phyloP scores from a whole-genome alignment of 1,140 invertebrate species.

The Gonioctena quinquepunctata region DNA sequence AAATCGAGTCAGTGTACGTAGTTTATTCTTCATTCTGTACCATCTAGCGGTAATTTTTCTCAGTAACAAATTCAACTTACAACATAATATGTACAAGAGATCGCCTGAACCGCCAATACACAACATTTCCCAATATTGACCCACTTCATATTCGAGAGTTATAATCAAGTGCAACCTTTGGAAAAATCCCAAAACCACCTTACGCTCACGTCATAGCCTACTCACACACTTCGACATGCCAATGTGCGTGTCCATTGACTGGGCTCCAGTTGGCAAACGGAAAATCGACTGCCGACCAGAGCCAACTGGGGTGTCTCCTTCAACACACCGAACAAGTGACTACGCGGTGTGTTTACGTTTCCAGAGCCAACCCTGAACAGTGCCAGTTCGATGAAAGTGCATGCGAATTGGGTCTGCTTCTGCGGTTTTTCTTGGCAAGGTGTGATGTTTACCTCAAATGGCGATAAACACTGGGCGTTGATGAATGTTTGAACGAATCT shows the following conservation, averaged over 20 bases:
- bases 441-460: background rate
- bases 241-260: conserved; percentile 25
- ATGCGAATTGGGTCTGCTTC: background rate
- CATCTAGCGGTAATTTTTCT: too few relatives aligned
- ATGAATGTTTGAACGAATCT: too few relatives aligned
- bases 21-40: too few relatives aligned
- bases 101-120: background rate
- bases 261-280: conserved; percentile 23
- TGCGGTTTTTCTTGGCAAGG: too few relatives aligned
- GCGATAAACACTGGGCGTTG: too few relatives aligned
- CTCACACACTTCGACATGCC: background rate
- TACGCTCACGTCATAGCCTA: background rate
- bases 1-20: too few relatives aligned
- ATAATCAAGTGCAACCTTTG: conserved; percentile 6
- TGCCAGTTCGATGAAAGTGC: conserved; percentile 13
- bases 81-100: too few relatives aligned
- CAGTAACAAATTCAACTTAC: too few relatives aligned
- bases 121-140: background rate
- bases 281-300: conserved; percentile 3
- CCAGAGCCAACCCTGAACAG: conserved; percentile 11
- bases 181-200: conserved; percentile 21
- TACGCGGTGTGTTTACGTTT: conserved; percentile 10
- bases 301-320: conserved; percentile 21
- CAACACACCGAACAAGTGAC: background rate
- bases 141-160: background rate